Conservation (phyloP, 2,888 invertebrate genomes). For the Mantis religiosa region DNA sequence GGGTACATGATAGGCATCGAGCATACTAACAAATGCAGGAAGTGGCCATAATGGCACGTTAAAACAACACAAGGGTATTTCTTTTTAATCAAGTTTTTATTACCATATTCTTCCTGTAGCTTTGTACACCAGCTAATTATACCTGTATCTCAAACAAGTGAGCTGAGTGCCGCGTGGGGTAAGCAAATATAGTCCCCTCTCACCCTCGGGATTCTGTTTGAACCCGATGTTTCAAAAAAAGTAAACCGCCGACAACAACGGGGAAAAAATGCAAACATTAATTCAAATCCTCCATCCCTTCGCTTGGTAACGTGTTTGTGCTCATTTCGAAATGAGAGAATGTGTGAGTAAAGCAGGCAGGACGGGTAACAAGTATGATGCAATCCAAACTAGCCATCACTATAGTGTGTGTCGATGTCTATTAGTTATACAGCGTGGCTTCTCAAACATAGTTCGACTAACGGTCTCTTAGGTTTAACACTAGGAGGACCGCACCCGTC, state of each 20-base stretch:
- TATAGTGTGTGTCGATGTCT: too few species aligned
- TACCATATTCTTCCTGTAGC: background rate
- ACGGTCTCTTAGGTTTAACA: too few species aligned
- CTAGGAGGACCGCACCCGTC: too few species aligned
- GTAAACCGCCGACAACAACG: background rate
- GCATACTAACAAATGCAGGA: background rate
- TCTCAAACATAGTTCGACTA: too few species aligned
- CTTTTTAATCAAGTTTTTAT: background rate
- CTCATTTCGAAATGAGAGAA: background rate
- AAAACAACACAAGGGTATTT: background rate
- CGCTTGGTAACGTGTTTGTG: background rate
- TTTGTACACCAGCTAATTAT: background rate
- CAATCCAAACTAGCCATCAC: too few species aligned
- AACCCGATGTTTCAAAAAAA: background rate
- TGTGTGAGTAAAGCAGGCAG: background rate
- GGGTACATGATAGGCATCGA: background rate
- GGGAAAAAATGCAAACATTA: background rate
- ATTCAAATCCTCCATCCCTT: background rate
- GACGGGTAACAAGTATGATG: too few species aligned
- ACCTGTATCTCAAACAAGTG: background rate
- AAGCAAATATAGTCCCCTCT: background rate
- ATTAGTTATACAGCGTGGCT: too few species aligned
- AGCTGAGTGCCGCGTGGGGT: background rate
- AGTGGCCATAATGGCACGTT: background rate
- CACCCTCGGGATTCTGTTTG: background rate